These are phyloP conservation scores for Dolichopus griseipennis DNA, from an alignment of 2,888 invertebrate genomes.

Conservation along the genomic window DNA sequence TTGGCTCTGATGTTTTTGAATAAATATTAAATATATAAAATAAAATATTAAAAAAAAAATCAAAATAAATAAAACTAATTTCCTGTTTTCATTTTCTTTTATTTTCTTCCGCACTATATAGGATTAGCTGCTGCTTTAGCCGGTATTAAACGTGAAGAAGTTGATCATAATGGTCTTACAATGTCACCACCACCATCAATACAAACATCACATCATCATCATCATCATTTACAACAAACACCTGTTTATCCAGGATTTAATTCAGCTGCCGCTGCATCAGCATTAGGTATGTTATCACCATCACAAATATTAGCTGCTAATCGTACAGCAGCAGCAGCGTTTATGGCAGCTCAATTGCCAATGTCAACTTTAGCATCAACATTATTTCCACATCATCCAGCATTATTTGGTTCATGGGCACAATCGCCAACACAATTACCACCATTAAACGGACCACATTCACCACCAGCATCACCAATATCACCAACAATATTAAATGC, in stretches of 20 bases:
- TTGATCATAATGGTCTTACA: conserved; percentile 36
- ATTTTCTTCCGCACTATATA: conserved; percentile 21
- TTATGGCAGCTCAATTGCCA: conserved; percentile 41
- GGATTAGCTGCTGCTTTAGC: conserved; percentile 42
- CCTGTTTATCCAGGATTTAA: conserved; percentile 37
- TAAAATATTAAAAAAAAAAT: too few species aligned
- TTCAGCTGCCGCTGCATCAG: conserved; percentile 37
- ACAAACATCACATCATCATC: conserved; percentile 23
- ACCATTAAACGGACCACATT: conserved; percentile 31
- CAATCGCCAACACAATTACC: conserved; percentile 25
- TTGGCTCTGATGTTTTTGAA: background rate
- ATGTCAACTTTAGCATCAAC: conserved; percentile 39
- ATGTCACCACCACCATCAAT: conserved; percentile 41
- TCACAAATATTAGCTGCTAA: conserved; percentile 37
- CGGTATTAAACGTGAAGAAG: conserved; percentile 40
- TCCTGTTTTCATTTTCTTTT: background rate
- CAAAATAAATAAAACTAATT: conserved; percentile 8
- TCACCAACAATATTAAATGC: conserved; percentile 30
- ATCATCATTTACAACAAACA: conserved; percentile 20
- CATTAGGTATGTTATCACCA: conserved; percentile 42
- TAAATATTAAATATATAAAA: too few species aligned
- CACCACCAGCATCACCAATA: conserved; percentile 39
- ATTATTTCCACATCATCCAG: conserved; percentile 41
- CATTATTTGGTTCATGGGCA: conserved; percentile 38
- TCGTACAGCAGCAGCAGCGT: conserved; percentile 40